phyloP scores from a whole-genome alignment of 2,888 invertebrate genomes.

The Callosobruchus maculatus region DNA sequence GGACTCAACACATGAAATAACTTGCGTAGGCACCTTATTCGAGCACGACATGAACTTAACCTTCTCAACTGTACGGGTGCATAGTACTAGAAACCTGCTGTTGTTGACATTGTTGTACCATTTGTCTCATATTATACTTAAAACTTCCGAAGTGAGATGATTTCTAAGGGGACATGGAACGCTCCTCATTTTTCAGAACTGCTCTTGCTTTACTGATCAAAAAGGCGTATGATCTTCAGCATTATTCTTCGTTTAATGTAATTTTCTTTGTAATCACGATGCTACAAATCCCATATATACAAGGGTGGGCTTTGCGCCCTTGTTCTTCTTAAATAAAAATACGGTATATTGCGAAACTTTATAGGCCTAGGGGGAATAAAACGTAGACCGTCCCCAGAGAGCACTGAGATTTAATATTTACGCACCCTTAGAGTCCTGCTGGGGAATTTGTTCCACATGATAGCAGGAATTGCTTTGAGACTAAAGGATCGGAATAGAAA shows the following conservation, averaged over 20 bases:
- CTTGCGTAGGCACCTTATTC: too few species aligned
- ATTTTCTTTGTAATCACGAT: neutral
- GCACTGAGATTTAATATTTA: neutral
- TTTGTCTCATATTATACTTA: too few species aligned
- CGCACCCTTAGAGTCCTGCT: neutral
- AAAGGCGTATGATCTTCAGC: neutral
- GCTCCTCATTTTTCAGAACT: too few species aligned
- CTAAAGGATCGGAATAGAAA: neutral
- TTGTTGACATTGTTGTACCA: too few species aligned
- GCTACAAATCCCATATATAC: neutral
- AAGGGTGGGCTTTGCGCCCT: neutral
- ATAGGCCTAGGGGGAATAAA: neutral
- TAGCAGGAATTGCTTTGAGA: neutral
- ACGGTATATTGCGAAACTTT: neutral
- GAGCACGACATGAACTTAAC: too few species aligned
- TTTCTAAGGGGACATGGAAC: too few species aligned
- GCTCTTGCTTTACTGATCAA: neutral
- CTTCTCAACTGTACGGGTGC: too few species aligned
- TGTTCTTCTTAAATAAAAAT: neutral
- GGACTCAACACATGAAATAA: too few species aligned
- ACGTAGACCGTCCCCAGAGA: neutral
- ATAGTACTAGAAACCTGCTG: too few species aligned
- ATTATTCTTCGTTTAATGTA: neutral
- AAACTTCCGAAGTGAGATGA: too few species aligned
- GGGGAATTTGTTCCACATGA: neutral